Base-by-base conservation (phyloP, 2,888 invertebrate species). In the Eumacrocentrus americanus region DNA sequence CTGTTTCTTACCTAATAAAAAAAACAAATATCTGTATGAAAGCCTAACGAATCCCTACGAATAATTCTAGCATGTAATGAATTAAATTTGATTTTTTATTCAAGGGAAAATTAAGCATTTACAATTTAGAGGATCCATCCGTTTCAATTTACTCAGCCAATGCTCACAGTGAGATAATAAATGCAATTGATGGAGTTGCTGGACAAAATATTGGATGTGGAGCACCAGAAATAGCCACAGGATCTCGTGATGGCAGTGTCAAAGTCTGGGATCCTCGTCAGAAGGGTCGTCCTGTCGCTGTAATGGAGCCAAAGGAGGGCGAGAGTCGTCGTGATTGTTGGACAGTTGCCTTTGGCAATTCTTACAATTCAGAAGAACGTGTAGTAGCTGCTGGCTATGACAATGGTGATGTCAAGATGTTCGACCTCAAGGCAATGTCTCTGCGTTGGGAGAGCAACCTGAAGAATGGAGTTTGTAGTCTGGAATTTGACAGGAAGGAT, bases 191-290 rank as follows among this genome's bases (percentile, higher is more conserved):
- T 83, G 96, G 92, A 0, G 88, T 96, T 67, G 96, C 92, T 1
- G 97, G 97, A 0, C 74, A 77, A 16, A 88, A 86, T 53, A 79
- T 88, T 2, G 91, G 92, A 53, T 93, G 91, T 79, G 97, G 97
- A 12, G 95, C 97, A 2, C 96, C 97, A 5, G 98, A 98, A 85
- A 89, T 98, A 71, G 95, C 91, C 0, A 97, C 97, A 3, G 97
- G 95, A 3, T 92, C 95, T 67, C 85, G 93, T 81, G 97, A 98
- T 85, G 97, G 97, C 85, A 86, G 89, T 46, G 95, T 97, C 0
- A 96, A 95, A 84, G 89, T 98, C 0, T 98, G 98, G 98, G 98
- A 98, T 79, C 90, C 92, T 0, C 85, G 98, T 1, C 96, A 97
- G 79, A 92, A 91, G 75, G 89, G 89, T 50, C 86, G 86, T 35